A percentile compares a stretch with the other conserved stretches of the same genome.
These are phyloP conservation scores for Girardinus metallicus DNA, from an alignment of 2,797 vertebrate species.

Conservation along the genomic window DNA sequence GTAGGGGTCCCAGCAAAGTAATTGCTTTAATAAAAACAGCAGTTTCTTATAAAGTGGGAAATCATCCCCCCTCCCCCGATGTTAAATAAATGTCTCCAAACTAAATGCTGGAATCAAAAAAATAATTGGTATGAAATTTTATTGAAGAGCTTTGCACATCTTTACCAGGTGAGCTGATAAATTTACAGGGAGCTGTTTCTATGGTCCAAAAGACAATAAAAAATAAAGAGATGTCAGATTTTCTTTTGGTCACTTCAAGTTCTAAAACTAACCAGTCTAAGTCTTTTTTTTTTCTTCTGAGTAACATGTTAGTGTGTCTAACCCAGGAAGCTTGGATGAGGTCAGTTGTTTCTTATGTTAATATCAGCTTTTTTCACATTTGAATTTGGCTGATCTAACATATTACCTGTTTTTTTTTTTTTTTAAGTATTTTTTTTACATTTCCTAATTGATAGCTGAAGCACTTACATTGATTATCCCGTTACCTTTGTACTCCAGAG, in stretches of 20 bases:
- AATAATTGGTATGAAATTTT: not conserved
- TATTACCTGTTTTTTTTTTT: not conserved
- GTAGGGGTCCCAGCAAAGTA: not conserved
- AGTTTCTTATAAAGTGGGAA: not conserved
- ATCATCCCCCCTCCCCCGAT: not conserved
- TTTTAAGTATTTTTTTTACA: slow-evolving; percentile 1
- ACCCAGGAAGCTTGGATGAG: not conserved
- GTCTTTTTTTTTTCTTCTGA: not conserved
- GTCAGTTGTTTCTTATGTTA: not conserved
- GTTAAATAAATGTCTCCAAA: not conserved
- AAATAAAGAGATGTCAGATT: not conserved
- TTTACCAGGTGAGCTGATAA: not conserved
- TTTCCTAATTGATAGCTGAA: slow-evolving; percentile 9
- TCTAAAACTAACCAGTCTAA: not conserved
- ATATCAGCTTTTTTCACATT: not conserved
- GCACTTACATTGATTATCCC: slow-evolving; percentile 38
- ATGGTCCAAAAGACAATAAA: not conserved
- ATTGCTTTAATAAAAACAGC: not conserved
- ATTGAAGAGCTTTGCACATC: not conserved
- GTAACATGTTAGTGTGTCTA: not conserved
- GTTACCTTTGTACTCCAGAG: slow-evolving; percentile 22
- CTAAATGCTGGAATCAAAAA: not conserved
- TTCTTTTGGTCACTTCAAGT: not conserved
- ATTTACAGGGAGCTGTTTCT: not conserved
- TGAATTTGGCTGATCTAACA: not conserved